Percentiles rank a stretch among this genome's conserved stretches.
Conservation (phyloP, 1,140 invertebrate genomes). For the Tigriopus japonicus region DNA sequence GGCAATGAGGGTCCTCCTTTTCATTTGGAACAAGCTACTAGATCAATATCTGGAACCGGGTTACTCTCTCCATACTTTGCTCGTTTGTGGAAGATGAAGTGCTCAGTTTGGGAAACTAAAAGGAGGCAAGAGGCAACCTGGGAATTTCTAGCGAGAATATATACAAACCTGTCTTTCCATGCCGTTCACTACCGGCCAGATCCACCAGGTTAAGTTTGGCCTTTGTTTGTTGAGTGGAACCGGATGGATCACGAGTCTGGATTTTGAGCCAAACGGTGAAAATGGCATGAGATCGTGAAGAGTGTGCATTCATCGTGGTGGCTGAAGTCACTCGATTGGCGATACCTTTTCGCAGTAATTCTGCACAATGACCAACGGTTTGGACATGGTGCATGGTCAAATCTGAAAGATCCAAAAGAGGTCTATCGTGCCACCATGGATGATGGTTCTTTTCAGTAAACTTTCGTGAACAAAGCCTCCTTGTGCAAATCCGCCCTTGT, state of each 20-base stretch:
- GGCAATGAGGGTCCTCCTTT: too few species aligned
- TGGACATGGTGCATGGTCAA: constrained; percentile 9
- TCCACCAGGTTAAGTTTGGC: constrained; percentile 11
- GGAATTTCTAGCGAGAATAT: background rate
- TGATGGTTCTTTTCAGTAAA: background rate
- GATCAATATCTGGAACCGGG: too few species aligned
- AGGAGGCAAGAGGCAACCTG: too few species aligned
- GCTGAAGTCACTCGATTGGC: constrained; percentile 7
- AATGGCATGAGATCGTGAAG: constrained; percentile 11
- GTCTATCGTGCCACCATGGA: background rate
- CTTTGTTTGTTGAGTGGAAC: background rate
- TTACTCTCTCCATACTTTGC: too few species aligned
- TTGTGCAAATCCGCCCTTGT: too few species aligned
- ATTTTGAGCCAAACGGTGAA: constrained; percentile 3
- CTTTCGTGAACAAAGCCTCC: too few species aligned
- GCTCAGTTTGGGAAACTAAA: too few species aligned
- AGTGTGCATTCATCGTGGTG: constrained; percentile 6
- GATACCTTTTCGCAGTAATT: background rate
- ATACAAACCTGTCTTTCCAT: constrained; percentile 3
- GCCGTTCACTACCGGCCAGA: constrained; percentile 7
- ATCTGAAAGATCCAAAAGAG: background rate
- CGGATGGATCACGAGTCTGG: background rate
- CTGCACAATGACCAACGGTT: background rate
- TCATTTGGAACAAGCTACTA: too few species aligned
- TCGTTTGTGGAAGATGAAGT: too few species aligned